phyloP scores from a whole-genome alignment of 1,140 invertebrate genomes.

The Trachelipus rathkii region DNA sequence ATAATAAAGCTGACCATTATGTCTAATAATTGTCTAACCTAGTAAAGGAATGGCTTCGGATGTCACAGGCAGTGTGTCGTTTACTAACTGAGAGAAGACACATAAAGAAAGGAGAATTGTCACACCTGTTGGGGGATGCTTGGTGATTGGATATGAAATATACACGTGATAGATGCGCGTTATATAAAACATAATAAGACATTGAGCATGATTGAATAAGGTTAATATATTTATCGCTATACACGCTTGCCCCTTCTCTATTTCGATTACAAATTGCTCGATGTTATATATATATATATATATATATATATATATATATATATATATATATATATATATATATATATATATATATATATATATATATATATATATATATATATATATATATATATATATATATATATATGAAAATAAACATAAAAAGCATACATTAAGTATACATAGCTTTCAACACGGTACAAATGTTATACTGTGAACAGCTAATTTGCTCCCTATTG shows the following conservation, averaged over 20 bases:
- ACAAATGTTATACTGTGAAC: too few relatives aligned
- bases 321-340: slow-evolving; percentile 23
- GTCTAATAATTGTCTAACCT: slow-evolving; percentile 53
- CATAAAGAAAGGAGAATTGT: slow-evolving; percentile 70
- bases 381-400: slow-evolving; percentile 21
- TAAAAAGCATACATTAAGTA: neutral
- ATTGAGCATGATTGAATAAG: too few relatives aligned
- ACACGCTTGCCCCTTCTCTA: too few relatives aligned
- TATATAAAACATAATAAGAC: too few relatives aligned
- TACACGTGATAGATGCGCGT: neutral
- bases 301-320: slow-evolving; percentile 22
- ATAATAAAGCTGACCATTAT: too few relatives aligned
- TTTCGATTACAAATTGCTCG: neutral
- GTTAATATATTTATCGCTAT: too few relatives aligned
- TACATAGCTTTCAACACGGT: neutral
- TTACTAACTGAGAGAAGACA: slow-evolving; percentile 69
- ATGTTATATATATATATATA: slow-evolving; percentile 18
- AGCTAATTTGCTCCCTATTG: too few relatives aligned
- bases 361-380: slow-evolving; percentile 21
- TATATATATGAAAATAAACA: neutral
- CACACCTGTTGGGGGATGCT: slow-evolving; percentile 56
- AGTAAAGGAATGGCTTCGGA: slow-evolving; percentile 67
- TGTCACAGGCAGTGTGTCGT: slow-evolving; percentile 63
- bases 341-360: slow-evolving; percentile 22
- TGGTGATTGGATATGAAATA: neutral